A percentile compares a stretch with the other conserved stretches of the same genome.
These are phyloP conservation scores for Callimorpha dominula DNA, from an alignment of 2,888 invertebrate species.

Conservation along the genomic window DNA sequence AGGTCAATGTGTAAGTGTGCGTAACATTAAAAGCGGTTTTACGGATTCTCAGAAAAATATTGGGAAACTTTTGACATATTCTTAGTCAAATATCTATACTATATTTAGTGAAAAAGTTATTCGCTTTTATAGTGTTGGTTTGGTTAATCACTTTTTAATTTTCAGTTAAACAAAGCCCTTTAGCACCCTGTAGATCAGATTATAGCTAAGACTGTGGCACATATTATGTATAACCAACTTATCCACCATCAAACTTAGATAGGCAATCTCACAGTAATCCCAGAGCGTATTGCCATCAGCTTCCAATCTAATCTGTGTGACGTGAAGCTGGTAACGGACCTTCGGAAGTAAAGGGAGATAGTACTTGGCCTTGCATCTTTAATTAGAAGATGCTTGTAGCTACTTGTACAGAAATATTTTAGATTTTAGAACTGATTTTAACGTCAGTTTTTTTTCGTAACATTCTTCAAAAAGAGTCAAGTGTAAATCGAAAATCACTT, in stretches of 20 bases:
- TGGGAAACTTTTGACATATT: no score
- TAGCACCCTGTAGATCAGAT: neutral
- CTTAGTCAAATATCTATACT: no score
- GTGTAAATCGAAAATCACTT: no score
- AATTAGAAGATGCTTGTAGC: neutral
- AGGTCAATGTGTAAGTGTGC: no score
- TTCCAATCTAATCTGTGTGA: constrained; percentile 11
- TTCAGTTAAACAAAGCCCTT: neutral
- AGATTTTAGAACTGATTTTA: no score
- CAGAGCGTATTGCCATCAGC: constrained; percentile 9
- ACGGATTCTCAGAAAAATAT: no score
- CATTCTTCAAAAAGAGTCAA: no score
- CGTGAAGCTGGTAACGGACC: neutral
- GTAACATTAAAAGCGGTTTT: no score
- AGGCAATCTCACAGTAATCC: constrained; percentile 6
- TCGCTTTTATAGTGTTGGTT: no score
- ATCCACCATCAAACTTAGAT: neutral
- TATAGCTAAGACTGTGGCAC: neutral
- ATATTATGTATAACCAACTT: constrained; percentile 1
- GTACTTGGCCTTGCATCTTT: neutral
- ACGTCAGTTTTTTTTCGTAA: no score
- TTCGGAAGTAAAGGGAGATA: neutral
- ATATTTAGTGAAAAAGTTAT: no score
- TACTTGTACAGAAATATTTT: neutral
- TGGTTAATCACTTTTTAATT: no score